Evolutionary conservation across 2,888 invertebrate species (phyloP).

Genomic region (Pyralis farinalis): DNA sequence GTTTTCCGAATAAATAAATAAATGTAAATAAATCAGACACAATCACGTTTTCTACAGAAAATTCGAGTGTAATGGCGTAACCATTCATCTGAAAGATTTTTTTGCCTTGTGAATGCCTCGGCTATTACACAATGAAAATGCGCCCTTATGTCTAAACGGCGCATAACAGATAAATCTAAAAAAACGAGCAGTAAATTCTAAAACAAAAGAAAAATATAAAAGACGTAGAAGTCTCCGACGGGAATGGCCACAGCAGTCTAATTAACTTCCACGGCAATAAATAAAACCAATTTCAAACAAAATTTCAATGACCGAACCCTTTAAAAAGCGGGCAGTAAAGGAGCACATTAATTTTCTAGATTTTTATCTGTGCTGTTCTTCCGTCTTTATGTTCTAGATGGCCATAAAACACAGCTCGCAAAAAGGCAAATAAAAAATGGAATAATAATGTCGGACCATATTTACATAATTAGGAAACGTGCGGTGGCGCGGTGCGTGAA

Average conservation of each 20-base stretch:
- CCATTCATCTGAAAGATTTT: too few species aligned
- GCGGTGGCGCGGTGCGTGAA: slow-evolving; percentile 11
- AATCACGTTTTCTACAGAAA: too few species aligned
- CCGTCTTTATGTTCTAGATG: slow-evolving; percentile 8
- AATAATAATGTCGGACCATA: slow-evolving; percentile 22
- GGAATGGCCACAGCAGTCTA: neutral
- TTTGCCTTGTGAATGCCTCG: too few species aligned
- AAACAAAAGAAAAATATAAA: neutral
- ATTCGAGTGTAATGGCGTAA: too few species aligned
- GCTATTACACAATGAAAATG: too few species aligned
- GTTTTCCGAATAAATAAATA: too few species aligned
- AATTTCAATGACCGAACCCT: neutral
- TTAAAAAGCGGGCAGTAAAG: neutral
- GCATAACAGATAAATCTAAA: neutral
- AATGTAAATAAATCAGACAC: too few species aligned
- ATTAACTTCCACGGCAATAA: neutral
- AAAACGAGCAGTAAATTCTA: neutral
- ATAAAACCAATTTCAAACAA: neutral
- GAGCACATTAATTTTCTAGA: neutral
- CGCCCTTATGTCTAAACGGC: neutral
- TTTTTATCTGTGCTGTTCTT: slow-evolving; percentile 1
- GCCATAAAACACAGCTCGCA: slow-evolving; percentile 17
- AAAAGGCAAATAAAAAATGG: slow-evolving; percentile 23
- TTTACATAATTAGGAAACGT: slow-evolving; percentile 34
- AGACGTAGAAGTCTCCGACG: neutral